phyloP scores from a whole-genome alignment of 2,888 invertebrate species.

The Lepidocyrtoides sp. region DNA sequence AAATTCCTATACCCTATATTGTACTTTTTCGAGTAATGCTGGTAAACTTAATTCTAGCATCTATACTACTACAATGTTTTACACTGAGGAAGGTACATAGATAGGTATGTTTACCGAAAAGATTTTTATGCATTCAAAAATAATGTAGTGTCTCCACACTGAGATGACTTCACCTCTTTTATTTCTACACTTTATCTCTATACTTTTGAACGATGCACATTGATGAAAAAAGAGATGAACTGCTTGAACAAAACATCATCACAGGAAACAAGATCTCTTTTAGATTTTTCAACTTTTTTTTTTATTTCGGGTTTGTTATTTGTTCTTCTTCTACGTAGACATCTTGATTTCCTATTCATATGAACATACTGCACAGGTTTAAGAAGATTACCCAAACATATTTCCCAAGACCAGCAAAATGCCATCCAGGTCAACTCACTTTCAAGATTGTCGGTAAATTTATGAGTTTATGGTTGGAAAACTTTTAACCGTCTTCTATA shows the following conservation, averaged over 20 bases:
- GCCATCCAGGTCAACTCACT: constrained; percentile 84
- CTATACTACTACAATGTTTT: no score
- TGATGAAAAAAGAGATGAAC: constrained; percentile 19
- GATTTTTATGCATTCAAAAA: not conserved
- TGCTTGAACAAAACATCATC: constrained; percentile 25
- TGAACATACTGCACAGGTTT: constrained; percentile 74
- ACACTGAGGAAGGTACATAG: not conserved
- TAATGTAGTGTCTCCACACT: constrained; percentile 25
- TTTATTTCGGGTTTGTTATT: not conserved
- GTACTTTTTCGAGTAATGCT: no score
- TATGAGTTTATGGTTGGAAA: constrained; percentile 85
- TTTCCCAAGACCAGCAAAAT: constrained; percentile 81
- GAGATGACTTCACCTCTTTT: not conserved
- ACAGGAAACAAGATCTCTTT: constrained; percentile 53
- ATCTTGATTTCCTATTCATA: constrained; percentile 46
- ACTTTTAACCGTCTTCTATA: constrained; percentile 65
- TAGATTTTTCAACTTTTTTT: constrained; percentile 5
- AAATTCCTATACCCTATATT: no score
- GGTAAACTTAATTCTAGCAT: no score
- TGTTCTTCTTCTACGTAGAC: constrained; percentile 14
- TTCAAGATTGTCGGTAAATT: constrained; percentile 83
- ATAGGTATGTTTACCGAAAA: not conserved
- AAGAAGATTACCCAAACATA: constrained; percentile 74
- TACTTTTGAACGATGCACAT: not conserved
- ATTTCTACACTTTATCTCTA: not conserved